Evolutionary conservation across 1,140 invertebrate species (phyloP).

Genomic region (Solen grandis): DNA sequence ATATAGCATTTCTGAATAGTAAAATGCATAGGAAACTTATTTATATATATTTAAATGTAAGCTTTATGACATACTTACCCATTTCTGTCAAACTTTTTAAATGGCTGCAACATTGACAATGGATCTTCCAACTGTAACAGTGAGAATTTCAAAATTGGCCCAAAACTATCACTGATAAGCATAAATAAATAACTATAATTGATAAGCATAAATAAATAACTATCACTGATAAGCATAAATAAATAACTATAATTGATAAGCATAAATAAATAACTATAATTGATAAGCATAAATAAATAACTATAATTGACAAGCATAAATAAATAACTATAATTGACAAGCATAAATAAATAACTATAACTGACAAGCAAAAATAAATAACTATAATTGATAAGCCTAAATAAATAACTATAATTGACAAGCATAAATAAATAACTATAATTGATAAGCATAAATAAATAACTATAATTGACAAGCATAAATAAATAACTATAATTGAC

Average conservation of each 20-base stretch:
- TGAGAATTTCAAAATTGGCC: background rate
- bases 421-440: too few species aligned
- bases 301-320: too few species aligned
- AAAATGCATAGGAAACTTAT: background rate
- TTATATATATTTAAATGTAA: background rate
- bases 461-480: too few species aligned
- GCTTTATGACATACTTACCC: conserved; percentile 63
- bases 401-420: too few species aligned
- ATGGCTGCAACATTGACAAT: conserved; percentile 66
- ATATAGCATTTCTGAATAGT: background rate
- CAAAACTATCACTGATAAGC: background rate
- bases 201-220: background rate
- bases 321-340: too few species aligned
- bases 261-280: background rate
- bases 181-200: background rate
- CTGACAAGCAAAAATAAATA: too few species aligned
- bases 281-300: background rate
- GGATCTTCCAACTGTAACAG: conserved; percentile 75
- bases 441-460: too few species aligned
- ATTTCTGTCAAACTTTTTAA: conserved; percentile 78
- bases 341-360: too few species aligned
- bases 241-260: background rate
- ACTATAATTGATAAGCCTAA: too few species aligned
- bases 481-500: too few species aligned
- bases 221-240: background rate